Evolutionary conservation across 1,140 invertebrate genomes (phyloP), one percentile per base, ranked within the genome.

Genomic region (Anastrepha ludens): DNA sequence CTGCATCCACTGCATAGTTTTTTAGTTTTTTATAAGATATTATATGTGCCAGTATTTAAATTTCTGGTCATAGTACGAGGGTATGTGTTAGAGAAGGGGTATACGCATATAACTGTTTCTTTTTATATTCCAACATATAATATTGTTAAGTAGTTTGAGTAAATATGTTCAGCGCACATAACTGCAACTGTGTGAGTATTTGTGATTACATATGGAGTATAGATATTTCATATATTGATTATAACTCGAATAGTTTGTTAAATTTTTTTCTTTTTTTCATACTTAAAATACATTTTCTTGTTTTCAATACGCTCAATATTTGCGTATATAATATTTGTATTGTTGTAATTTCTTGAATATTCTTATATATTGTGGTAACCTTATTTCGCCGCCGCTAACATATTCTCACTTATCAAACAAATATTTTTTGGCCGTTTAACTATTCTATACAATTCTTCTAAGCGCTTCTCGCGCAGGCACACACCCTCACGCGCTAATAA

Each of bases 111-210:
- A 44, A 47, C 15, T 74, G 11, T 62, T 62, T 62, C 3, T 62
- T 62, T 62, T 17, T 62, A 1, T 62, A 55, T 62, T 62, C 44
- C 15, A 6, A 41, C 39, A 74, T 47, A 8, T 67, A 74, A 41
- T 15, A 15, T 70, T 5, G 7, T 11, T 70, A 41, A 70, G 13
- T 70, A 7, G 13, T 74, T 47, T 74, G 67, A 74, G 39, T 74
- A 74, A 67, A 67, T 67, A 67, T 65, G 29, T 65, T 8, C 64
- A 65, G 64, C 64, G 64, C 64, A 65, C 29, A 55, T 29, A 29
- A 29, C 29, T 62, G 60, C 15, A 9, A 62, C 60, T 62, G 60
- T 62, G 60, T 29, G 17, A n/a, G 8, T 62, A 62, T 17, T 62
- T 62, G 50, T 55, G 60, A 62, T 62, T 62, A 7, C 15, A 55